Evolutionary conservation across 2,888 invertebrate genomes (phyloP).

Genomic region (Noctuana brunneofusca): DNA sequence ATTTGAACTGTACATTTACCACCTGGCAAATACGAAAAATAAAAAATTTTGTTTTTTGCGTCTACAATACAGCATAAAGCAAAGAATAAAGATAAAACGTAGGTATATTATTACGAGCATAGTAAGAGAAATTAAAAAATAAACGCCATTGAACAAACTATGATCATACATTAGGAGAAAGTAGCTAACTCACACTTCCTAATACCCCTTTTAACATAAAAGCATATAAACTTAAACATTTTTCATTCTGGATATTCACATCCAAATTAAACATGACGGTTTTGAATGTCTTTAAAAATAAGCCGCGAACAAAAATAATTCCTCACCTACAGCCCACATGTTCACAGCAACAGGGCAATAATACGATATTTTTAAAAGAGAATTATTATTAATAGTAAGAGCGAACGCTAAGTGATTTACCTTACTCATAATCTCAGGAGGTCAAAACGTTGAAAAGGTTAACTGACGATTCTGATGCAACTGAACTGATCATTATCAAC

Average conservation of each 20-base stretch:
- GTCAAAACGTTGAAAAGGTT: neutral
- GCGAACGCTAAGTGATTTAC: neutral
- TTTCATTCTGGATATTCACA: conserved; percentile 15
- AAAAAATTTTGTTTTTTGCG: too few species aligned
- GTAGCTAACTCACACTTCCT: neutral
- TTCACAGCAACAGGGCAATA: conserved; percentile 15
- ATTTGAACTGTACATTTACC: neutral
- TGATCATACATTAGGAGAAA: too few species aligned
- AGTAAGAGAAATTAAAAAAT: neutral
- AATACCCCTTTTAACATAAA: neutral
- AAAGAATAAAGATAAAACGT: too few species aligned
- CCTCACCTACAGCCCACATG: conserved; percentile 22
- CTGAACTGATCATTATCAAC: neutral
- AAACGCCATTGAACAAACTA: too few species aligned
- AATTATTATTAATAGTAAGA: neutral
- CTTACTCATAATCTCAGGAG: conserved; percentile 1
- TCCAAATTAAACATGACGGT: conserved; percentile 13
- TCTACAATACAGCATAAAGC: too few species aligned
- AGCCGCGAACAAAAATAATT: conserved; percentile 30
- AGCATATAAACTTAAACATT: neutral
- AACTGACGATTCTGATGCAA: neutral
- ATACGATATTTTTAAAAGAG: conserved; percentile 7
- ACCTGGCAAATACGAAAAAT: neutral
- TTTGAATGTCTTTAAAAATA: conserved; percentile 32
- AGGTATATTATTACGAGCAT: too few species aligned